These are phyloP conservation scores for Aegotheles bennettii DNA, from an alignment of 2,113 vertebrate species.

Conservation along the genomic window DNA sequence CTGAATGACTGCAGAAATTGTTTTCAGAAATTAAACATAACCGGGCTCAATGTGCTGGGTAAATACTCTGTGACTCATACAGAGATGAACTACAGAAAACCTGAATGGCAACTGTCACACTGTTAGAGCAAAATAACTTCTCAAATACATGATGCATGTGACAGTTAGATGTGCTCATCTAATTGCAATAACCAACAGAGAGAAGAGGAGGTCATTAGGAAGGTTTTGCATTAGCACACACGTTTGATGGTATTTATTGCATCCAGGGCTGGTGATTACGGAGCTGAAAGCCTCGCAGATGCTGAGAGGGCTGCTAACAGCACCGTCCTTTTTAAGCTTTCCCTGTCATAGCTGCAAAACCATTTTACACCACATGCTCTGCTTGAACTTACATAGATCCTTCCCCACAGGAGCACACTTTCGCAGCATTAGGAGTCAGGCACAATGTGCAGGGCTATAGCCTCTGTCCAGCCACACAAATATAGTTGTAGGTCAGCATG, in stretches of 20 bases:
- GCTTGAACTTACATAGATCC: neutral
- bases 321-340: neutral
- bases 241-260: neutral
- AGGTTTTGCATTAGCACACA: neutral
- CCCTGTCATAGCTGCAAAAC: neutral
- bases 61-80: neutral
- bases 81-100: neutral
- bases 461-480: neutral
- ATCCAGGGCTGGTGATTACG: neutral
- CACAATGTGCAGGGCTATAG: accelerated
- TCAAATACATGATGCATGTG: neutral
- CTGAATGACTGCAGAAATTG: neutral
- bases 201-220: neutral
- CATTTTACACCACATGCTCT: neutral
- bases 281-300: neutral
- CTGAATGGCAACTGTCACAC: neutral
- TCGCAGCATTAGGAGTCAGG: neutral
- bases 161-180: constrained; percentile 31
- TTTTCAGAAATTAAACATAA: constrained; percentile 34
- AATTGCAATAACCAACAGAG: neutral
- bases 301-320: neutral
- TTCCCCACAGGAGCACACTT: neutral
- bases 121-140: neutral
- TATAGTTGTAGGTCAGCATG: neutral
- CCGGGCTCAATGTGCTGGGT: neutral